These are phyloP conservation scores for Vicugna pacos DNA, from an alignment of 2,113 vertebrate species.

Conservation along the genomic window DNA sequence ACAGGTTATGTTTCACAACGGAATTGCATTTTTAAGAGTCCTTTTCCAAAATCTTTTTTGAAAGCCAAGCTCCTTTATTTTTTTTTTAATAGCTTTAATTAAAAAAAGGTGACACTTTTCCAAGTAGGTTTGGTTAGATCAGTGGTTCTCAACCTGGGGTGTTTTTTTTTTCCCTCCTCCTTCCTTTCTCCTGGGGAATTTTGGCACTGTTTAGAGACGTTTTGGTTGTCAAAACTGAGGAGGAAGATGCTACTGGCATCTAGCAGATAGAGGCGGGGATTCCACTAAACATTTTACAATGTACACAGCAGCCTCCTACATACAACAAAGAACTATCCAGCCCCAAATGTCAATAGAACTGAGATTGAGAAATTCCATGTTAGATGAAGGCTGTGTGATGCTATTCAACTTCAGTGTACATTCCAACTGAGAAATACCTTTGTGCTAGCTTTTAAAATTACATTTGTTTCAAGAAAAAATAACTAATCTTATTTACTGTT, in stretches of 20 bases:
- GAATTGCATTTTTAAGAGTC: not conserved
- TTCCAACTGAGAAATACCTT: not conserved
- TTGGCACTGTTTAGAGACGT: not conserved
- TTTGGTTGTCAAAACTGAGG: not conserved
- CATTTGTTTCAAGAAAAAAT: slow-evolving; percentile 7
- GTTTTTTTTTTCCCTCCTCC: not conserved
- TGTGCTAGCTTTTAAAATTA: slow-evolving; percentile 38
- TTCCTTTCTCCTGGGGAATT: not conserved
- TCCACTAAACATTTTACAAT: not conserved
- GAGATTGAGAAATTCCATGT: not conserved
- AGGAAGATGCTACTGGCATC: not conserved
- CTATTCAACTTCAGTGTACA: slow-evolving; percentile 31
- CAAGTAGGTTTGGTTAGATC: slow-evolving; percentile 29
- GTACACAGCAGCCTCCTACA: not conserved
- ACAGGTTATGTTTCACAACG: slow-evolving; percentile 11
- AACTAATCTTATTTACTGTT: slow-evolving; percentile 9
- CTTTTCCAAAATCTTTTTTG: not conserved
- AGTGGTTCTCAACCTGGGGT: not conserved
- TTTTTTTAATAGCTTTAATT: slow-evolving; percentile 34
- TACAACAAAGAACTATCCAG: slow-evolving; percentile 16
- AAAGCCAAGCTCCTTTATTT: not conserved
- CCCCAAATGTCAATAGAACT: not conserved
- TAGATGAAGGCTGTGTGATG: not conserved
- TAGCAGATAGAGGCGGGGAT: not conserved
- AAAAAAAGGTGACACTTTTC: slow-evolving; percentile 8